Percentiles rank a stretch among this genome's conserved stretches.
These are phyloP conservation scores for Catostylus mosaicus DNA, from an alignment of 30 jellyfish, hydroid and myxozoan genomes.

Conservation along the genomic window DNA sequence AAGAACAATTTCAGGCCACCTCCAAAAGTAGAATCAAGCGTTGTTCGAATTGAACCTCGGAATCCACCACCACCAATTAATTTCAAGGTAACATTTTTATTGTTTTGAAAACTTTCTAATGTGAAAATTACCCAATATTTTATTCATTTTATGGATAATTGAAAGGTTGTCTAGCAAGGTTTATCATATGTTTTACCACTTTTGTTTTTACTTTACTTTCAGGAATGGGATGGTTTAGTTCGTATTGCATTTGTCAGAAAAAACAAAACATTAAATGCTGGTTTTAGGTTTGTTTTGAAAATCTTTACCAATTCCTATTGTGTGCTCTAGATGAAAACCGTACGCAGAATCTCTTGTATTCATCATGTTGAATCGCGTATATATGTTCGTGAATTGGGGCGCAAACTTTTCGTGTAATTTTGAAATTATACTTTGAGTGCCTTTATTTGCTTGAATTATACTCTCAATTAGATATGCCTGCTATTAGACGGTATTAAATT, in stretches of 20 bases:
- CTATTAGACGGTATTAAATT: too few species aligned
- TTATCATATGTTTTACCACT: neutral
- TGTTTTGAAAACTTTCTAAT: neutral
- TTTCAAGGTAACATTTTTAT: conserved; percentile 73
- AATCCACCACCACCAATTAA: conserved; percentile 99
- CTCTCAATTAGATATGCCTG: too few species aligned
- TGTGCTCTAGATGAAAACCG: too few species aligned
- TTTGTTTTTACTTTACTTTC: neutral
- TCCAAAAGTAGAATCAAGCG: conserved; percentile 99
- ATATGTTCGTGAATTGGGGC: too few species aligned
- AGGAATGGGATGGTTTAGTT: conserved; percentile 99
- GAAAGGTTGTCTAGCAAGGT: neutral
- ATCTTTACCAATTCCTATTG: too few species aligned
- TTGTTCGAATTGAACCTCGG: conserved; percentile 94
- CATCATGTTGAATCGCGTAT: too few species aligned
- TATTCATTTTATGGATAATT: neutral
- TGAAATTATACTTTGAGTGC: too few species aligned
- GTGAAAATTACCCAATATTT: neutral
- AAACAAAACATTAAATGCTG: conserved; percentile 88
- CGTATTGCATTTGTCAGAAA: conserved; percentile 94
- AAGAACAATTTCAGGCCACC: conserved; percentile 98
- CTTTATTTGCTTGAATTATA: too few species aligned
- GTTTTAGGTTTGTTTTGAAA: conserved; percentile 81
- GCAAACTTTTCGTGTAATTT: too few species aligned
- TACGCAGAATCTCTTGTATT: too few species aligned